These are phyloP conservation scores for Drosophila carrolli DNA, from an alignment of 1,140 invertebrate species.

Conservation along the genomic window DNA sequence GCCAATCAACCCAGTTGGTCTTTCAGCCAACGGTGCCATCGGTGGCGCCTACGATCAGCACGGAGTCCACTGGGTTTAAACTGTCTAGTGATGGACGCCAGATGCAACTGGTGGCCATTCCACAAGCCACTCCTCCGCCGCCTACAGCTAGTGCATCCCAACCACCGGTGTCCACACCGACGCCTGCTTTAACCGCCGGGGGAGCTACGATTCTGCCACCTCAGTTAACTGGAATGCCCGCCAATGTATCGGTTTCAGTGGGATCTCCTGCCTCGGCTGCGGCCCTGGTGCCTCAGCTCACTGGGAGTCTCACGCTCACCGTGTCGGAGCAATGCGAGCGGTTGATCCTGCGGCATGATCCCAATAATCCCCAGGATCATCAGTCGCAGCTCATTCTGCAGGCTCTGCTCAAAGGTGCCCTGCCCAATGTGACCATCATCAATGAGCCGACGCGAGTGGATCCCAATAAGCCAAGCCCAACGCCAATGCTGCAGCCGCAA, in stretches of 20 bases:
- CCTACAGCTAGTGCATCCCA: conserved; percentile 3
- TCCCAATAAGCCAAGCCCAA: conserved; percentile 31
- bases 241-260: conserved; percentile 78
- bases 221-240: conserved; percentile 71
- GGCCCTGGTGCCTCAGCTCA: conserved; percentile 76
- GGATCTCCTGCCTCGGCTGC: conserved; percentile 74
- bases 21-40: conserved; percentile 48
- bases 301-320: conserved; percentile 77
- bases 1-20: conserved; percentile 49
- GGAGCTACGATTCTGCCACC: conserved; percentile 71
- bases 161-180: conserved; percentile 5
- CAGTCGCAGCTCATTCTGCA: conserved; percentile 83
- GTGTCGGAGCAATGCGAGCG: conserved; percentile 82
- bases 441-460: conserved; percentile 78
- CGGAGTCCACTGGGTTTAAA: conserved; percentile 56
- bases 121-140: conserved; percentile 50
- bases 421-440: conserved; percentile 84
- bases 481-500: conserved; percentile 34
- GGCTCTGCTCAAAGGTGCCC: conserved; percentile 77
- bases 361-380: conserved; percentile 81
- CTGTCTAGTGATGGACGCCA: conserved; percentile 69
- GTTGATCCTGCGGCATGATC: conserved; percentile 78
- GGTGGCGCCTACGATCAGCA: conserved; percentile 26
- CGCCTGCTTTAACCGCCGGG: conserved; percentile 39
- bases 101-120: conserved; percentile 76